Conservation (phyloP, 30 jellyfish, hydroid and myxozoan species). For the Aurelia aurita complex sp. Pacific region DNA sequence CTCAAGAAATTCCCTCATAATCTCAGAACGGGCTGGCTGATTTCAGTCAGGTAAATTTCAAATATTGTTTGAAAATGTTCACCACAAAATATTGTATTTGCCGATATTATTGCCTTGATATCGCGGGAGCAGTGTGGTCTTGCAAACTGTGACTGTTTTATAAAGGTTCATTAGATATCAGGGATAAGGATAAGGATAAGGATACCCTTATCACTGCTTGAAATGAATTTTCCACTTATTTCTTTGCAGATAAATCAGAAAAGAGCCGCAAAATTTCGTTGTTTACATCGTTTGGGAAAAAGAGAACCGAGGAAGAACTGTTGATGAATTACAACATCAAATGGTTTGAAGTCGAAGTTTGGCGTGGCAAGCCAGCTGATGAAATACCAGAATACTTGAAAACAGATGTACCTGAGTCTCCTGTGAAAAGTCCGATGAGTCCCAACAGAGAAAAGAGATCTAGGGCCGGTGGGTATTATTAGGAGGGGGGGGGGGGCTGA, state of each 20-base stretch:
- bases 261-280: constrained; percentile 45
- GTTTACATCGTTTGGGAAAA: constrained; percentile 61
- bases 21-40: no score
- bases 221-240: background rate
- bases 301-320: constrained; percentile 81
- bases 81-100: no score
- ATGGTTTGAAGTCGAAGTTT: constrained; percentile 93
- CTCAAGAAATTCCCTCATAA: no score
- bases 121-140: no score
- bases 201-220: no score
- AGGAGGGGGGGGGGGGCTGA: no score
- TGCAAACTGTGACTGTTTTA: no score
- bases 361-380: constrained; percentile 78
- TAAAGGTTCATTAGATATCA: no score
- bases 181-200: no score
- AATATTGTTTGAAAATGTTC: no score
- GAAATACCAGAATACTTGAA: constrained; percentile 42
- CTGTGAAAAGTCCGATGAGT: constrained; percentile 37
- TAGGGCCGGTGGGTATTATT: constrained; percentile 28
- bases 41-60: no score
- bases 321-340: constrained; percentile 66
- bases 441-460: constrained; percentile 43
- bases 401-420: constrained; percentile 12
- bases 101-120: no score
- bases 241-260: constrained; percentile 34